Percentiles rank a stretch among this genome's conserved stretches.
Conservation (phyloP, 2,888 invertebrate genomes). For the Drosophila putrida region DNA sequence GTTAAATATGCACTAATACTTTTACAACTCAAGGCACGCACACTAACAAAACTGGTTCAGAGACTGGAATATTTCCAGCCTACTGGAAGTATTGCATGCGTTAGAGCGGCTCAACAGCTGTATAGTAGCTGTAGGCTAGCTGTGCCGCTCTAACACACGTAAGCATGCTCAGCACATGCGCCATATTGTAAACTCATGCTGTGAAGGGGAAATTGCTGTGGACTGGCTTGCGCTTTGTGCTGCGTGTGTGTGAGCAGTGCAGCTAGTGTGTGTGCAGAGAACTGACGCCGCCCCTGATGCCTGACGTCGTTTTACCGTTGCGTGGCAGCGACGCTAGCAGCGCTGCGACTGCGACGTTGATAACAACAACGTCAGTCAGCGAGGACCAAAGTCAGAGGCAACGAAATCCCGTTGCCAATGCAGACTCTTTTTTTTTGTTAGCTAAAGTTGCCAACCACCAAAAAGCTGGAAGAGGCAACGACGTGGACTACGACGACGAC, state of each 20-base stretch:
- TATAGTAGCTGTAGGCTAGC: constrained; percentile 29
- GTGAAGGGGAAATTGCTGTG: constrained; percentile 56
- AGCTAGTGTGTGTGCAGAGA: constrained; percentile 21
- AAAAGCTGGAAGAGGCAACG: constrained; percentile 45
- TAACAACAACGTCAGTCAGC: constrained; percentile 26
- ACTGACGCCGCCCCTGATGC: constrained; percentile 70
- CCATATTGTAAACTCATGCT: constrained; percentile 65
- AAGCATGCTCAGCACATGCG: constrained; percentile 64
- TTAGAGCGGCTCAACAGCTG: constrained; percentile 25
- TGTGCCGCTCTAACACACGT: constrained; percentile 35
- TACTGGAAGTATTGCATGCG: constrained; percentile 58
- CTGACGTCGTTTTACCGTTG: constrained; percentile 71
- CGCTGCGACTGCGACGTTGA: constrained; percentile 24
- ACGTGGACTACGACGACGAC: constrained; percentile 29
- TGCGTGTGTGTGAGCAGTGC: constrained; percentile 49
- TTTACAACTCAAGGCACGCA: constrained; percentile 43
- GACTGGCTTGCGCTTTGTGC: constrained; percentile 2
- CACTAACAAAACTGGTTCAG: constrained; percentile 27
- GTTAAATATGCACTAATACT: constrained; percentile 49
- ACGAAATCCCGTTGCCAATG: constrained; percentile 41
- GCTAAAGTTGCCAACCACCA: constrained; percentile 52
- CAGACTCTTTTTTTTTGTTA: constrained; percentile 30
- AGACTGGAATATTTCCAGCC: constrained; percentile 61
- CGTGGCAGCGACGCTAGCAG: constrained; percentile 49
- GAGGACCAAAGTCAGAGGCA: constrained; percentile 52